Evolutionary conservation across 1,140 invertebrate genomes (phyloP).

Genomic region (Caenorhabditis tropicalis): DNA sequence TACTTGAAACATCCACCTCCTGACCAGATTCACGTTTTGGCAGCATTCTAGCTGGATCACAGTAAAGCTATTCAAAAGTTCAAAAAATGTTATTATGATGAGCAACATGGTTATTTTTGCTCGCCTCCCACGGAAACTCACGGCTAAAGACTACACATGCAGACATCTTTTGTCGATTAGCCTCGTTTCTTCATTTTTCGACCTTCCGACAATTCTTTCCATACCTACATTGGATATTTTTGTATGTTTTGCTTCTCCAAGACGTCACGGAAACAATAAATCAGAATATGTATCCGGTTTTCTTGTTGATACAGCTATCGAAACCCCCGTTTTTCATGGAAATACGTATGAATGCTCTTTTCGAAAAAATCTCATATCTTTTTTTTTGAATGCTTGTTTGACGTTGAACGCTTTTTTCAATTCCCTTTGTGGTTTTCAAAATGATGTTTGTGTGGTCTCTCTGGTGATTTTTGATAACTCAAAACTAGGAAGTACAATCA

Average conservation of each 20-base stretch:
- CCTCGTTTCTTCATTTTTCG: neutral
- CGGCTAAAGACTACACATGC: neutral
- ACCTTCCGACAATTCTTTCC: neutral
- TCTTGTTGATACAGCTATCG: too few relatives aligned
- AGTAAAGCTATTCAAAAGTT: too few relatives aligned
- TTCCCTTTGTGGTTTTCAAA: neutral
- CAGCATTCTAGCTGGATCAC: neutral
- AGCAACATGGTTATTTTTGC: neutral
- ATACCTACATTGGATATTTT: neutral
- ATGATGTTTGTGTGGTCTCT: neutral
- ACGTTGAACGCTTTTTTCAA: too few relatives aligned
- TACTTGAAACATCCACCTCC: slow-evolving; percentile 37
- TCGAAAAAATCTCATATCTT: too few relatives aligned
- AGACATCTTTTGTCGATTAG: neutral
- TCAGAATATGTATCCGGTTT: neutral
- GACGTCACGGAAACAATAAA: neutral
- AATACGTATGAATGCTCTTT: too few relatives aligned
- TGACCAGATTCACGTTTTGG: neutral
- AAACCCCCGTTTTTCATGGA: too few relatives aligned
- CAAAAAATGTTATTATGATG: too few relatives aligned
- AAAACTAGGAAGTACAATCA: neutral
- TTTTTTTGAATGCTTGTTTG: too few relatives aligned
- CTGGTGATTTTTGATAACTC: neutral
- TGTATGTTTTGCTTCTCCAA: neutral
- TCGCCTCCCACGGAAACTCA: neutral